phyloP scores from a whole-genome alignment of 1,140 invertebrate genomes.

The Procambarus clarkii region DNA sequence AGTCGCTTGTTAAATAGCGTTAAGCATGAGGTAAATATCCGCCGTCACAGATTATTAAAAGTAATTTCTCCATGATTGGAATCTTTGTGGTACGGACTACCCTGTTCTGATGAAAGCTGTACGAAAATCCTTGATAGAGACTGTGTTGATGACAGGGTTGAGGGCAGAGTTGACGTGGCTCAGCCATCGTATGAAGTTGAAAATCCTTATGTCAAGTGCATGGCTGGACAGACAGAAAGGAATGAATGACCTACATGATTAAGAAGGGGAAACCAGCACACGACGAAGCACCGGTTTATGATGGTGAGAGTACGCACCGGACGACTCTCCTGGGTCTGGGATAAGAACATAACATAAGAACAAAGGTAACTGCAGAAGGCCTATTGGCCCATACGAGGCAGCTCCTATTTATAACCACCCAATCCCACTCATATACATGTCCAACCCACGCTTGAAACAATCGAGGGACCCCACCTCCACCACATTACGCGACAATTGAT shows the following conservation, averaged over 20 bases:
- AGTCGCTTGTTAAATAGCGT: too few species aligned
- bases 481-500: too few species aligned
- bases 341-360: too few species aligned
- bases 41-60: too few species aligned
- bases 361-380: too few species aligned
- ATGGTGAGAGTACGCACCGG: conserved; percentile 94
- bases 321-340: conserved; percentile 91
- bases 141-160: conserved; percentile 82
- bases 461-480: too few species aligned
- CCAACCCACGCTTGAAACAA: too few species aligned
- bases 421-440: too few species aligned
- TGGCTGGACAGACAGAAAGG: conserved; percentile 87
- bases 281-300: conserved; percentile 89
- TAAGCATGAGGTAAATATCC: too few species aligned
- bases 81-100: background rate
- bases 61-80: too few species aligned
- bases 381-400: too few species aligned
- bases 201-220: conserved; percentile 85
- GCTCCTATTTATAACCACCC: too few species aligned
- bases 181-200: conserved; percentile 95
- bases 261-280: conserved; percentile 76
- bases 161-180: conserved; percentile 97
- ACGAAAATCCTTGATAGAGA: conserved; percentile 94
- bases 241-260: conserved; percentile 86
- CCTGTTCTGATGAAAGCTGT: conserved; percentile 89